Conservation (phyloP, 2,797 vertebrate species). For the Diceros bicornis region DNA sequence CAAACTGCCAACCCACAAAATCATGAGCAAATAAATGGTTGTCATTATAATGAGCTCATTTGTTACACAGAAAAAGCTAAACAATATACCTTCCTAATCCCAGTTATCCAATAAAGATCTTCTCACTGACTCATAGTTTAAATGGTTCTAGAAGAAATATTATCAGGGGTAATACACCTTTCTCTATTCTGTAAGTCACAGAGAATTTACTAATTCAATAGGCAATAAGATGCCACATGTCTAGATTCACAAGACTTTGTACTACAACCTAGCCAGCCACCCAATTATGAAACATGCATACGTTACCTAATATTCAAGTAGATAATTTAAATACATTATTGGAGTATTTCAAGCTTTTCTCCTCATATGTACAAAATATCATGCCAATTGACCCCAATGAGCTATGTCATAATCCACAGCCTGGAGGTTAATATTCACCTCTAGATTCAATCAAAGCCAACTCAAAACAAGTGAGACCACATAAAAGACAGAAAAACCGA, state of each 20-base stretch:
- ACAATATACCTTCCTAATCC: background rate
- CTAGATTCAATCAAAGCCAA: background rate
- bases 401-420: background rate
- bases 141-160: background rate
- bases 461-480: background rate
- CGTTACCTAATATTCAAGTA: no score
- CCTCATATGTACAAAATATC: no score
- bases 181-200: background rate
- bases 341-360: no score
- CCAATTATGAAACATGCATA: no score
- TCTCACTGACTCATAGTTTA: background rate
- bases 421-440: background rate
- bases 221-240: background rate
- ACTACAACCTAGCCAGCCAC: no score
- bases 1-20: background rate
- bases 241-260: no score
- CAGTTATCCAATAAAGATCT: background rate
- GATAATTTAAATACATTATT: no score
- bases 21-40: background rate
- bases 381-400: background rate
- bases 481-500: background rate
- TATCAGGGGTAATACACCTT: background rate
- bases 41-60: background rate
- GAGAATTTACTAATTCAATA: background rate
- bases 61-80: background rate